A percentile compares a stretch with the other conserved stretches of the same genome.
phyloP scores from a whole-genome alignment of 2,888 invertebrate species.

The Leucophenga maculata region DNA sequence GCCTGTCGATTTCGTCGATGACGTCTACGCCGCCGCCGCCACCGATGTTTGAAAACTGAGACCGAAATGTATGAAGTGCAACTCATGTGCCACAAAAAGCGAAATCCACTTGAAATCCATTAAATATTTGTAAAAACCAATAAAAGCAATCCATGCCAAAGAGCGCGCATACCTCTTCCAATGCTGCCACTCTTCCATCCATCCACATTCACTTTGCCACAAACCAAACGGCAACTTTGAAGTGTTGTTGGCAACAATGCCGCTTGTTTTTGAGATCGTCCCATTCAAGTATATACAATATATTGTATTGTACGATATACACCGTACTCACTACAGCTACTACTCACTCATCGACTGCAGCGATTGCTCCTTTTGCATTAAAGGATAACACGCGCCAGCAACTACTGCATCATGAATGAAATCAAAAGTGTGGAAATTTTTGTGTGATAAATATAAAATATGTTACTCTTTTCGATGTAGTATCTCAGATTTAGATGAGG shows the following conservation, averaged over 20 bases:
- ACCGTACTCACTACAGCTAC: constrained; percentile 27
- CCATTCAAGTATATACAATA: constrained; percentile 3
- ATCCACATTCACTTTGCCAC: constrained; percentile 37
- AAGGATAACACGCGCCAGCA: constrained; percentile 61
- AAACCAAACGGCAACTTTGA: constrained; percentile 61
- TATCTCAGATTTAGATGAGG: neutral
- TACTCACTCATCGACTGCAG: neutral
- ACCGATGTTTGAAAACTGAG: neutral
- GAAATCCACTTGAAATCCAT: constrained; percentile 63
- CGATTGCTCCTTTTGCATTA: constrained; percentile 34
- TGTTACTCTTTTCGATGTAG: neutral
- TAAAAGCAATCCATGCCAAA: constrained; percentile 49
- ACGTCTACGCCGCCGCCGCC: neutral
- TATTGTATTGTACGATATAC: constrained; percentile 2
- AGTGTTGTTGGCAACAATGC: constrained; percentile 22
- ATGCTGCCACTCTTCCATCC: neutral
- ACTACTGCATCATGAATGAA: constrained; percentile 51
- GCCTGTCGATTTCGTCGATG: no score
- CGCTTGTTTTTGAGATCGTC: constrained; percentile 11
- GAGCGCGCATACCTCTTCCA: constrained; percentile 27
- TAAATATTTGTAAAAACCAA: constrained; percentile 65
- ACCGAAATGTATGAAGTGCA: constrained; percentile 54
- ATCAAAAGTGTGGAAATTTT: constrained; percentile 62
- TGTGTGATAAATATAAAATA: constrained; percentile 52
- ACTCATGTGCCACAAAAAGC: constrained; percentile 50